A percentile compares a stretch with the other conserved stretches of the same genome.
Conservation (phyloP, 2,113 vertebrate genomes). For the Odobenus rosmarus region DNA sequence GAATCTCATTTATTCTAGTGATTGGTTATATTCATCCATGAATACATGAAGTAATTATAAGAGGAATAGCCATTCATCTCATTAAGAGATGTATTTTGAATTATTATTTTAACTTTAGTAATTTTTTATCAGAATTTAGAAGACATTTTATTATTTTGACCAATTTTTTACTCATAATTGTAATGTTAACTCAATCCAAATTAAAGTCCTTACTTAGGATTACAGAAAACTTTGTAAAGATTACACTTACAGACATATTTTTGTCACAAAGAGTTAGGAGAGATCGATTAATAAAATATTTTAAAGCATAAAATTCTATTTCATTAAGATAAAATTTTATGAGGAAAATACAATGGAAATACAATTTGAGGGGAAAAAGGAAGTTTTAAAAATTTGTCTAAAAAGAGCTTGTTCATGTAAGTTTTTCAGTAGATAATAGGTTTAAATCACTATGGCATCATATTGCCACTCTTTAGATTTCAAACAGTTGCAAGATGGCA, state of each 20-base stretch:
- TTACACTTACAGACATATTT: neutral
- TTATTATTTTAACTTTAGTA: slow-evolving; percentile 30
- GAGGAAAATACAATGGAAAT: slow-evolving; percentile 28
- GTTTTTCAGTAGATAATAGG: neutral
- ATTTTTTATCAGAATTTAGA: slow-evolving; percentile 26
- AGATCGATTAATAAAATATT: neutral
- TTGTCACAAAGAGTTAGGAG: neutral
- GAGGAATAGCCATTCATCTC: neutral
- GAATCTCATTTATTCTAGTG: slow-evolving; percentile 16
- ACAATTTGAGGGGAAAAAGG: neutral
- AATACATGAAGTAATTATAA: neutral
- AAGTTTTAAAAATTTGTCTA: neutral
- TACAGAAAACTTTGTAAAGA: neutral
- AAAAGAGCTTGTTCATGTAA: neutral
- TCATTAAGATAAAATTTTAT: neutral
- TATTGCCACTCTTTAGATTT: neutral
- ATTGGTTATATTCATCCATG: neutral
- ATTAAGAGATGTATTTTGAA: slow-evolving; percentile 25
- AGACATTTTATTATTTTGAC: slow-evolving; percentile 28
- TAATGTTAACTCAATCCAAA: neutral
- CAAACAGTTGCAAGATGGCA: neutral
- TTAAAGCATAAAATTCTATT: slow-evolving; percentile 3
- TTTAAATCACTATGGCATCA: neutral
- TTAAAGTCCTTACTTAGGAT: neutral
- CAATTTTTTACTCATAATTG: neutral